phyloP scores from a whole-genome alignment of 1,140 invertebrate genomes.

The Pinna nobilis region DNA sequence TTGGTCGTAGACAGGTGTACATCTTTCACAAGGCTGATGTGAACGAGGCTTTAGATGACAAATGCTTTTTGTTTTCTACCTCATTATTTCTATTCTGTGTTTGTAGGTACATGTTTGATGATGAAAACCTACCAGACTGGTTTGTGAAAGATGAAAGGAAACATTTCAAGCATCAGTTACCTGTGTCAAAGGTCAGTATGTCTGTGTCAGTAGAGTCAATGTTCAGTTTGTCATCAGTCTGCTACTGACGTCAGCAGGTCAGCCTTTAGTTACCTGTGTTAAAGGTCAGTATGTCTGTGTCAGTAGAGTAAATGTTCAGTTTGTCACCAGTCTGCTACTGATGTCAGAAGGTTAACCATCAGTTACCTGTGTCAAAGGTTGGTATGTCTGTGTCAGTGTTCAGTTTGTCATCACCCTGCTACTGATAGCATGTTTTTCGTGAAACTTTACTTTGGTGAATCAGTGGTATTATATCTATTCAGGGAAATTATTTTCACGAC shows the following conservation, averaged over 20 bases:
- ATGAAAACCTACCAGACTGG: conserved; percentile 96
- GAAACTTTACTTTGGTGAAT: too few species aligned
- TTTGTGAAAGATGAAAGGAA: conserved; percentile 95
- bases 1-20: too few species aligned
- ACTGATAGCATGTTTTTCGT: background rate
- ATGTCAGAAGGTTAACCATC: background rate
- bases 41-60: too few species aligned
- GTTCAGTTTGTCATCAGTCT: background rate
- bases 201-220: background rate
- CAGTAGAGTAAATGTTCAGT: background rate
- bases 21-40: too few species aligned
- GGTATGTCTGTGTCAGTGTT: background rate
- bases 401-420: background rate
- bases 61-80: too few species aligned
- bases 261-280: conserved; percentile 81
- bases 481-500: too few species aligned
- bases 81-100: too few species aligned
- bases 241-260: background rate
- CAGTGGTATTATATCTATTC: too few species aligned
- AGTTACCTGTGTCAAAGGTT: conserved; percentile 85
- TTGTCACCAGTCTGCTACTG: background rate
- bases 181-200: conserved; percentile 83
- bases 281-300: conserved; percentile 76
- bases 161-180: conserved; percentile 87
- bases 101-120: conserved; percentile 76